A percentile compares a stretch with the other conserved stretches of the same genome.
Conservation (phyloP, 2,113 vertebrate genomes). For the Periophthalmodon schlosseri region DNA sequence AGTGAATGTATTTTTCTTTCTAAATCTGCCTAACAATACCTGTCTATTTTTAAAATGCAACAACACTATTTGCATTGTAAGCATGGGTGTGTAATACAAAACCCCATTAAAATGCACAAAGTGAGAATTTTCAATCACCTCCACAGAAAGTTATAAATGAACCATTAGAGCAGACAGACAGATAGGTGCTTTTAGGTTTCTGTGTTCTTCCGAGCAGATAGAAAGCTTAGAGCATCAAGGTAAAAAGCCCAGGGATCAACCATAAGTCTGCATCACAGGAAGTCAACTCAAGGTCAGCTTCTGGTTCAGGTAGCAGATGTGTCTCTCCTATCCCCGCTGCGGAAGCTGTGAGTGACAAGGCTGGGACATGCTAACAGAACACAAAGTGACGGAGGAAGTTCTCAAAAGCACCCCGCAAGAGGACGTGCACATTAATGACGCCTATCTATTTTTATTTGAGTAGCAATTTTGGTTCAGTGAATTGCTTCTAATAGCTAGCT, state of each 20-base stretch:
- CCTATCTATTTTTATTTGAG: constrained; percentile 16
- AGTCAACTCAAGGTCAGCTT: constrained; percentile 73
- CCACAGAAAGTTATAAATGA: neutral
- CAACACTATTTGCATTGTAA: neutral
- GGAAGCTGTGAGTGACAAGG: constrained; percentile 45
- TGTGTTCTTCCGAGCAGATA: constrained; percentile 31
- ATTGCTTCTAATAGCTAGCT: neutral
- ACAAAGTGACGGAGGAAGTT: constrained; percentile 11
- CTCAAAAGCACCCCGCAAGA: neutral
- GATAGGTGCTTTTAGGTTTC: constrained; percentile 11
- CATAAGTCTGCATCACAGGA: constrained; percentile 70
- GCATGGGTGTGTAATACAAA: neutral
- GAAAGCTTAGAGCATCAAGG: constrained; percentile 45
- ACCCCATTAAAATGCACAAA: neutral
- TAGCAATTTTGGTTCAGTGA: constrained; percentile 8
- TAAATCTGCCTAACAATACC: neutral
- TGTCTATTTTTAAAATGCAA: neutral
- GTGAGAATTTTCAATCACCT: neutral
- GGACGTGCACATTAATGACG: neutral
- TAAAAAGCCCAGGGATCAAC: constrained; percentile 69
- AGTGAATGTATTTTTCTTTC: neutral
- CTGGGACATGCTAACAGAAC: constrained; percentile 35
- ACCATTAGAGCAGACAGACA: constrained; percentile 10
- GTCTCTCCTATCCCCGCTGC: constrained; percentile 43
- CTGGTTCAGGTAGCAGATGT: constrained; percentile 52